These are phyloP conservation scores for Papio anubis DNA, from an alignment of 2,113 vertebrate genomes.

Conservation along the genomic window DNA sequence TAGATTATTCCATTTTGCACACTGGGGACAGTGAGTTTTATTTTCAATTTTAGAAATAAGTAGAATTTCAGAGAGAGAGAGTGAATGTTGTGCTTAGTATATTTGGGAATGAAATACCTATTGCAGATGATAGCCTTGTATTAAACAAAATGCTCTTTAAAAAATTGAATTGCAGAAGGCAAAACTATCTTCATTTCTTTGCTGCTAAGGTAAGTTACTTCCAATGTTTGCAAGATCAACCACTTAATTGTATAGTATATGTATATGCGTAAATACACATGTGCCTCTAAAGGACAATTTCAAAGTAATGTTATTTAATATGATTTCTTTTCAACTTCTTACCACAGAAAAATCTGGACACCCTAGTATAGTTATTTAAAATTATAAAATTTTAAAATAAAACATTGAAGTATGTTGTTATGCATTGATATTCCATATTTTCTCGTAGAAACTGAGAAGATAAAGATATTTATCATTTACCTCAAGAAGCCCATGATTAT, in stretches of 20 bases:
- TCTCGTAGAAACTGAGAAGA: constrained; percentile 75
- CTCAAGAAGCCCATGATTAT: constrained; percentile 82
- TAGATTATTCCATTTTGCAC: constrained; percentile 75
- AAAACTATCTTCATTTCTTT: not conserved
- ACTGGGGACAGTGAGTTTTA: not conserved
- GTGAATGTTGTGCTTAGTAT: not conserved
- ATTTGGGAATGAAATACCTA: not conserved
- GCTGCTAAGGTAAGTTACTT: not conserved
- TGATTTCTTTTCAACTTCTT: not conserved
- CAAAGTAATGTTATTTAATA: not conserved
- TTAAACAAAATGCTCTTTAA: not conserved
- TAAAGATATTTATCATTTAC: constrained; percentile 81
- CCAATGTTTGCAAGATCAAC: not conserved
- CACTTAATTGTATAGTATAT: not conserved
- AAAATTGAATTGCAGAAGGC: not conserved
- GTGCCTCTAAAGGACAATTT: not conserved
- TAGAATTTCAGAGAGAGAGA: not conserved
- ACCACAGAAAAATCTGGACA: not conserved
- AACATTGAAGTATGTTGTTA: not conserved
- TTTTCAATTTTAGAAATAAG: not conserved
- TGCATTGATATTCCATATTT: not conserved
- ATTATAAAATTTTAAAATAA: not conserved
- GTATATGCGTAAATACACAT: not conserved
- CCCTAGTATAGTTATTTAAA: not conserved
- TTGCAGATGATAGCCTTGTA: not conserved